phyloP scores from a whole-genome alignment of 2,113 vertebrate species.

The Aegotheles bennettii region DNA sequence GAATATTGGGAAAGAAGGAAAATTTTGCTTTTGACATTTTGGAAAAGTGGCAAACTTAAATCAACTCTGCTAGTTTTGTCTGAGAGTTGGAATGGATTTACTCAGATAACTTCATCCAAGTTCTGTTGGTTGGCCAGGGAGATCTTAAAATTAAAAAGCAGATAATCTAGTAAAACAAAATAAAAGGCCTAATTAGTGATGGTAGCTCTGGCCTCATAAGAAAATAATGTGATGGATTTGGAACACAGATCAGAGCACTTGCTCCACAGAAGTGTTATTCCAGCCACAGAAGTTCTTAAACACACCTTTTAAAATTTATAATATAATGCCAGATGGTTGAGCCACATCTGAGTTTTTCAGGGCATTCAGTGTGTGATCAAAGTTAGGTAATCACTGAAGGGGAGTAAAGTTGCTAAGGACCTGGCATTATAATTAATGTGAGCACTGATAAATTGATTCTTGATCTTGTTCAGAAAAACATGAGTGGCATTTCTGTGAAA shows the following conservation, averaged over 20 bases:
- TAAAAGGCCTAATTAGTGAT: conserved; percentile 52
- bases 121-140: not conserved
- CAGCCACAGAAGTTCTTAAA: conserved; percentile 50
- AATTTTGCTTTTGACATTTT: not conserved
- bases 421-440: not conserved
- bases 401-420: conserved; percentile 6
- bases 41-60: not conserved
- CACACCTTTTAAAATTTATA: conserved; percentile 42
- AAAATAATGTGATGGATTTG: conserved; percentile 53
- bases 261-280: conserved; percentile 51
- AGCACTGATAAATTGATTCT: not conserved
- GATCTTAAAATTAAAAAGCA: conserved; percentile 53
- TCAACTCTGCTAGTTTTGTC: not conserved
- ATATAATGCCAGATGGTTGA: conserved; percentile 37
- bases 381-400: not conserved
- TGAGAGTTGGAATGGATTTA: not conserved
- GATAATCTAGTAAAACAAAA: conserved; percentile 64
- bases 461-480: conserved; percentile 11
- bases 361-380: not conserved
- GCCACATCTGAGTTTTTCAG: conserved; percentile 41
- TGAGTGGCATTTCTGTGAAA: conserved; percentile 48
- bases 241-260: conserved; percentile 49
- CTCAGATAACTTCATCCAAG: not conserved
- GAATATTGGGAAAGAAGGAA: not conserved
- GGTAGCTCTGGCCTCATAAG: conserved; percentile 30